These are phyloP conservation scores for Onychostoma macrolepis DNA, from an alignment of 2,113 vertebrate genomes.

Conservation along the genomic window DNA sequence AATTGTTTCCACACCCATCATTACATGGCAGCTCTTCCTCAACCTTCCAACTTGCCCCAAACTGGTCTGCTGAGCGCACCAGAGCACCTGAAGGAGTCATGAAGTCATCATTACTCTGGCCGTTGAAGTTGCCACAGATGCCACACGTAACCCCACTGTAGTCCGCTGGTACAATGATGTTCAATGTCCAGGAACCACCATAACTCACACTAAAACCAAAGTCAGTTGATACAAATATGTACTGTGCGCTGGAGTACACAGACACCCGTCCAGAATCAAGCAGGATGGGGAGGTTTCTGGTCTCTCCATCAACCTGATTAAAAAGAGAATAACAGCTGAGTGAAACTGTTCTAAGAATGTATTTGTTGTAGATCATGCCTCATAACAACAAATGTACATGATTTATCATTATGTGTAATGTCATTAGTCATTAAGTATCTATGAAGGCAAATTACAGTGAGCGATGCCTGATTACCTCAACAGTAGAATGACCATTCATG, in stretches of 20 bases:
- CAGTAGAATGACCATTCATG: neutral
- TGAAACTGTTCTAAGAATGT: neutral
- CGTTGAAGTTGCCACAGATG: constrained; percentile 75
- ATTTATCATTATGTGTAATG: too few relatives aligned
- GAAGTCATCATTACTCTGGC: constrained; percentile 64
- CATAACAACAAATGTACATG: too few relatives aligned
- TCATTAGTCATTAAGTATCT: too few relatives aligned
- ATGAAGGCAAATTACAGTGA: neutral
- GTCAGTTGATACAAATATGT: constrained; percentile 47
- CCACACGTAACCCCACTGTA: constrained; percentile 65
- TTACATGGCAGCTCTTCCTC: constrained; percentile 56
- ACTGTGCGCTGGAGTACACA: constrained; percentile 57
- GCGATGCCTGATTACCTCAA: constrained; percentile 54
- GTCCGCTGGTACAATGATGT: constrained; percentile 59
- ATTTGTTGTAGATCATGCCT: neutral
- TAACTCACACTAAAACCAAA: constrained; percentile 67
- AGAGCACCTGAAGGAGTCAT: constrained; percentile 52
- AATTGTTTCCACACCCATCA: constrained; percentile 54
- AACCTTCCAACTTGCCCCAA: constrained; percentile 65
- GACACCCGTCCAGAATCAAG: constrained; percentile 54
- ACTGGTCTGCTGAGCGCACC: constrained; percentile 30
- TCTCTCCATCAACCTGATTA: constrained; percentile 64
- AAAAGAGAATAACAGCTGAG: neutral
- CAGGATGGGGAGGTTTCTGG: constrained; percentile 57
- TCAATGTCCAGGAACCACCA: constrained; percentile 56